Evolutionary conservation across 2,113 vertebrate genomes (phyloP), one percentile per base, ranked within the genome.

Genomic region (Tenrec ecaudatus): DNA sequence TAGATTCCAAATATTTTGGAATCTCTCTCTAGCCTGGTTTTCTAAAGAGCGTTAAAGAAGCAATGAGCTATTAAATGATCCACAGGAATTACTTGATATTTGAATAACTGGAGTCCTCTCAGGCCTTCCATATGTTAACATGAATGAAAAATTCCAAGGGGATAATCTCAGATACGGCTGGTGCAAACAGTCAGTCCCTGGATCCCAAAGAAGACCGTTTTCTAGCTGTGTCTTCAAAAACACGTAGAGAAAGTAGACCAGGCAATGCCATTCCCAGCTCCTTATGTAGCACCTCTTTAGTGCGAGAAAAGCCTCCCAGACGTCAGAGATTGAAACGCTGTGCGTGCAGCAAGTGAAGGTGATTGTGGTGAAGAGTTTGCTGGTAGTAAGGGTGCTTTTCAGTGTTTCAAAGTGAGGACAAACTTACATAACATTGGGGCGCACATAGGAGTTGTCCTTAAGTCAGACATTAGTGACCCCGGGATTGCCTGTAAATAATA

Each of bases 51-150:
- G 82, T 81, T 89, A 76, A 2, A 84, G 68, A 87, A 82, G 40
- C 64, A 66, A 6, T 8, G 31, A 82, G 43, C 71, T 92, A 78
- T 82, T 75, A 20, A 71, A 2, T 11, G 31, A 78, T 87, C 78
- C 85, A 33, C 73, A 85, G 4, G 22, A 88, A 33, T 68, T 82
- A 75, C 75, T 58, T 62, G 58, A 88, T 25, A 75, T 90, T 77
- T 78, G 23, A 94, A 64, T 79, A 53, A 94, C 22, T 53, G 40
- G 62, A 23, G 31, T 7, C 2, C 58, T 89, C 57, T 68, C 43
- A 77, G 38, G n/a, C 10, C 10, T 93, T 80, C 87, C 79, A 62
- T 75, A 75, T 81, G 25, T 8, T 76, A 88, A 89, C 80, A 14
- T 86, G 4, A 14, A 86, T 78, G 88, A 38, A 58, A n/a, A 89